phyloP scores from a whole-genome alignment of 2,888 invertebrate species.

The Cistogaster globosa region DNA sequence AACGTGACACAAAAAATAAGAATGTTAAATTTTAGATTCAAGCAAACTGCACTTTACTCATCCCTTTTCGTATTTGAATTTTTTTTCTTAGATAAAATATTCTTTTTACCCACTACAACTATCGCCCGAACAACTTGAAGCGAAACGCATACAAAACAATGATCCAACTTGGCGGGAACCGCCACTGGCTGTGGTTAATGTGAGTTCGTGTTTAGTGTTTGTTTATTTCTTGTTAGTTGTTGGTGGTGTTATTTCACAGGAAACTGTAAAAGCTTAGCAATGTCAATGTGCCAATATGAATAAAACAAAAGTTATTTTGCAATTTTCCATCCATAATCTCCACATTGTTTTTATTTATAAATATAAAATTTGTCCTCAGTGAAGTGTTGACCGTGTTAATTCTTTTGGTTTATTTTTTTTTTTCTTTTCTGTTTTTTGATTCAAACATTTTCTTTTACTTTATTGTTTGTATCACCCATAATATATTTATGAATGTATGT shows the following conservation, averaged over 20 bases:
- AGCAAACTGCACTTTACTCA: conserved; percentile 22
- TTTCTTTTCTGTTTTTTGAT: too few relatives aligned
- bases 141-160: conserved; percentile 85
- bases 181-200: conserved; percentile 88
- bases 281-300: too few relatives aligned
- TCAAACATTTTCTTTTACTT: too few relatives aligned
- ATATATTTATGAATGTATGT: too few relatives aligned
- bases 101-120: conserved; percentile 87
- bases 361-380: too few relatives aligned
- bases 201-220: conserved; percentile 83
- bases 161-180: conserved; percentile 86
- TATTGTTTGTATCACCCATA: too few relatives aligned
- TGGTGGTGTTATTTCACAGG: not conserved
- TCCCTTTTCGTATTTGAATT: conserved; percentile 37
- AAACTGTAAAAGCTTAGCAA: too few relatives aligned
- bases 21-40: not conserved
- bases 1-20: conserved; percentile 26
- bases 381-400: too few relatives aligned
- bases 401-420: too few relatives aligned
- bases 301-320: too few relatives aligned
- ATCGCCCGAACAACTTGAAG: conserved; percentile 85
- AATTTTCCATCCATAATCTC: too few relatives aligned
- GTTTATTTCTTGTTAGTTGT: not conserved
- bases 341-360: too few relatives aligned
- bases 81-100: conserved; percentile 86